Evolutionary conservation across 2,797 vertebrate genomes (phyloP), one percentile per base, ranked within the genome.

Genomic region (Discoglossus pictus): DNA sequence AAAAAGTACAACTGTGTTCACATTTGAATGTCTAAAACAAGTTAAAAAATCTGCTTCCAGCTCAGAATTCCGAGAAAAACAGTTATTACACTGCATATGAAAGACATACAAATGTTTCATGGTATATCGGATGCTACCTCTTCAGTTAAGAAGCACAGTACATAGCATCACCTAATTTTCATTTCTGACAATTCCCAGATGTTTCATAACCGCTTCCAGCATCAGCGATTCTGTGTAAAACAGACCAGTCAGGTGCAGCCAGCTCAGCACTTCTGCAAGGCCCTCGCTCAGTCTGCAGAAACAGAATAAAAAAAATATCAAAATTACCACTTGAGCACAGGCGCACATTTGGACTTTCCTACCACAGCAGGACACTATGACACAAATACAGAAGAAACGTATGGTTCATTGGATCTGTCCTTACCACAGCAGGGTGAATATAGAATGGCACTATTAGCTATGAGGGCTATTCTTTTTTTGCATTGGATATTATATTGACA

Each of bases 401-500:
- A 44, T 38, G 68, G 61, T 64, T 64, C 68, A 65, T 59, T 64
- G 68, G 46, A 23, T 64, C 36, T 59, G 65, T 71, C 53, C 61
- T 58, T 64, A 50, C 52, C 61, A 44, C 68, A 64, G 68, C 68
- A 43, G 68, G 68, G 53, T 64, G 42, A 46, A 54, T 51, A 59
- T 71, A 52, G 61, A 52, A 43, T 71, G 54, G 68, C 43, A 61
- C 44, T 65, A 59, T 71, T 71, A 65, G 24, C 68, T 61, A 71
- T 52, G 61, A 63, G 52, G 68, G 54, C 61, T 71, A 44, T 65
- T 58, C 61, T 71, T 58, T 40, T n/a, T 63, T 62, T 71, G 61
- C 61, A 59, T 64, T 53, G 61, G 48, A 20, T 46, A 27, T 20
- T 59, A 47, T 58, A 44, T 50, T 65, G 46, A 58, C 46, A 59